Conservation (phyloP, 2,888 invertebrate genomes). For the Pollenia labialis region DNA sequence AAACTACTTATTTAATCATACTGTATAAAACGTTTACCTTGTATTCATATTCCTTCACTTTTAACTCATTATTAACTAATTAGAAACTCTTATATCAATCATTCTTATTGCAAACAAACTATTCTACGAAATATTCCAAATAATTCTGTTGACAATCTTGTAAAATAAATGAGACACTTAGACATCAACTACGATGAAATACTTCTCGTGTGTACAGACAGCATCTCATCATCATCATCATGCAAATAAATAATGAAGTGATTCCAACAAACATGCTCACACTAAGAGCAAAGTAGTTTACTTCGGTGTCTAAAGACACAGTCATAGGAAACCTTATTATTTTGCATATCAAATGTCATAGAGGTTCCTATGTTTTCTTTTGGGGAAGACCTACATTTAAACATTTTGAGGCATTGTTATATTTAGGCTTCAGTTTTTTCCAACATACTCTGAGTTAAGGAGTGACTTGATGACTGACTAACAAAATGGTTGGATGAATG, state of each 20-base stretch:
- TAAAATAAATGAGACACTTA: conserved; percentile 64
- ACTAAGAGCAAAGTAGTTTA: neutral
- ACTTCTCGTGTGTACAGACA: neutral
- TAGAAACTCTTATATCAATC: conserved; percentile 41
- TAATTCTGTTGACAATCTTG: conserved; percentile 50
- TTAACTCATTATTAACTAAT: conserved; percentile 32
- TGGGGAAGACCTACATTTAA: conserved; percentile 35
- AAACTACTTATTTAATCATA: too few relatives aligned
- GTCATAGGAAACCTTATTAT: conserved; percentile 47
- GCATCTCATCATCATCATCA: conserved; percentile 15
- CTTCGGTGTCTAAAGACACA: neutral
- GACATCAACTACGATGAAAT: conserved; percentile 31
- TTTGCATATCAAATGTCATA: conserved; percentile 48
- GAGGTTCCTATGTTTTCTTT: neutral
- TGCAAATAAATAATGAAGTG: conserved; percentile 30
- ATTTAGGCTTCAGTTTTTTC: conserved; percentile 32
- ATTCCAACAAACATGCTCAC: neutral
- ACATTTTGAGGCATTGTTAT: conserved; percentile 26
- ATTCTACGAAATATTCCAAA: conserved; percentile 7
- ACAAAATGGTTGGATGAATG: neutral
- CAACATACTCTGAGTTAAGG: neutral
- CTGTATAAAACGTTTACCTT: too few relatives aligned
- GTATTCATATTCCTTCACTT: neutral
- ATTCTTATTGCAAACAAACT: conserved; percentile 25
- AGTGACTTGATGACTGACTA: conserved; percentile 16